Conservation (phyloP, 2,888 invertebrate genomes). For the Pandemis heparana region DNA sequence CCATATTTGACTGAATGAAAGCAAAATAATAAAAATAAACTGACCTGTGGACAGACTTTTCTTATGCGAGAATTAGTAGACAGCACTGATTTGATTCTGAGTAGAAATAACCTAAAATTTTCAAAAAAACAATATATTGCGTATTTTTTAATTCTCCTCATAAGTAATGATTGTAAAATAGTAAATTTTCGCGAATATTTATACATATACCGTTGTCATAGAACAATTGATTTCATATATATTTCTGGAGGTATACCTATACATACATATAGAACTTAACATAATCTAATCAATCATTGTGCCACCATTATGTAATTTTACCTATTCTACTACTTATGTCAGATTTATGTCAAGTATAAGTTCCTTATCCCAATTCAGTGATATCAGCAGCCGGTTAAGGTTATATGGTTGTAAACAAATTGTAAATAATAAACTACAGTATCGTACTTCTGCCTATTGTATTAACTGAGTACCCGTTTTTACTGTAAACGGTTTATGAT, state of each 20-base stretch:
- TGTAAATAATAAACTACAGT: background rate
- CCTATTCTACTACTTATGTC: background rate
- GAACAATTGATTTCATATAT: background rate
- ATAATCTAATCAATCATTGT: background rate
- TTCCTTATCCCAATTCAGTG: background rate
- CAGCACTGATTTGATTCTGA: too few relatives aligned
- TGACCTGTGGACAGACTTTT: too few relatives aligned
- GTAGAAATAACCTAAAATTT: too few relatives aligned
- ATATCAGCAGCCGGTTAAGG: background rate
- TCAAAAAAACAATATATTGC: too few relatives aligned
- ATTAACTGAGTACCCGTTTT: background rate
- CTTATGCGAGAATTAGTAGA: too few relatives aligned
- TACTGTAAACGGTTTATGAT: background rate
- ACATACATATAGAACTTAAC: background rate
- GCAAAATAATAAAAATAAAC: too few relatives aligned
- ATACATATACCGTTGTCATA: background rate
- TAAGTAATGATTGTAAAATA: background rate
- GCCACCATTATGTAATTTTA: background rate
- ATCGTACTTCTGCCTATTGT: constrained; percentile 18
- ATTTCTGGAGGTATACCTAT: background rate
- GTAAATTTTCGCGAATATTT: background rate
- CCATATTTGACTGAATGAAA: too few relatives aligned
- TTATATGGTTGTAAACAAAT: background rate
- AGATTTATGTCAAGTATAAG: background rate
- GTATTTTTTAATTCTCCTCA: too few relatives aligned